Evolutionary conservation across 2,888 invertebrate species (phyloP).

Genomic region (Petrolisthes manimaculis): DNA sequence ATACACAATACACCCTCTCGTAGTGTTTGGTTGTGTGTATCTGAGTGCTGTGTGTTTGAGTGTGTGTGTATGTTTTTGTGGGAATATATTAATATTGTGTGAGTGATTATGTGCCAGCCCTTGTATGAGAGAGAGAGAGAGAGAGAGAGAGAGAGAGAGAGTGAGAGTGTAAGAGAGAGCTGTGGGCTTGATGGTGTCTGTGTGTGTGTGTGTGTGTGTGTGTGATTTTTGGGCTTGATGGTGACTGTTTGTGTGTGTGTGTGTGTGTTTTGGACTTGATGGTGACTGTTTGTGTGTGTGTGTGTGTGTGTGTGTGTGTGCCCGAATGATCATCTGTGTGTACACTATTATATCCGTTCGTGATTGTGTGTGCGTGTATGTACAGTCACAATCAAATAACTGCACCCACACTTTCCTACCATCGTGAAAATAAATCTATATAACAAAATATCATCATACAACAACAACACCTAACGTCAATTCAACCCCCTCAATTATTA

Average conservation of each 20-base stretch:
- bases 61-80: too few species aligned
- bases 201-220: constrained; percentile 21
- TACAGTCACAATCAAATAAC: too few species aligned
- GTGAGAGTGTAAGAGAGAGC: background rate
- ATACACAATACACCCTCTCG: too few species aligned
- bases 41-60: too few species aligned
- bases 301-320: background rate
- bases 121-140: background rate
- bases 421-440: background rate
- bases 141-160: background rate
- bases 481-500: too few species aligned
- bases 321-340: too few species aligned
- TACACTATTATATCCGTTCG: too few species aligned
- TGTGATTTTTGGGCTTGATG: background rate
- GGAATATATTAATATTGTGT: too few species aligned
- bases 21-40: too few species aligned
- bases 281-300: background rate
- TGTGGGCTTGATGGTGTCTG: background rate
- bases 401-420: background rate
- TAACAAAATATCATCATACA: background rate
- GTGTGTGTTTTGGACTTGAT: background rate
- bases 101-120: too few species aligned
- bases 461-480: too few species aligned
- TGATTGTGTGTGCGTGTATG: too few species aligned
- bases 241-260: constrained; percentile 8